Evolutionary conservation across 2,113 vertebrate genomes (phyloP), one percentile per base, ranked within the genome.

Genomic region (Pholis gunnellus): DNA sequence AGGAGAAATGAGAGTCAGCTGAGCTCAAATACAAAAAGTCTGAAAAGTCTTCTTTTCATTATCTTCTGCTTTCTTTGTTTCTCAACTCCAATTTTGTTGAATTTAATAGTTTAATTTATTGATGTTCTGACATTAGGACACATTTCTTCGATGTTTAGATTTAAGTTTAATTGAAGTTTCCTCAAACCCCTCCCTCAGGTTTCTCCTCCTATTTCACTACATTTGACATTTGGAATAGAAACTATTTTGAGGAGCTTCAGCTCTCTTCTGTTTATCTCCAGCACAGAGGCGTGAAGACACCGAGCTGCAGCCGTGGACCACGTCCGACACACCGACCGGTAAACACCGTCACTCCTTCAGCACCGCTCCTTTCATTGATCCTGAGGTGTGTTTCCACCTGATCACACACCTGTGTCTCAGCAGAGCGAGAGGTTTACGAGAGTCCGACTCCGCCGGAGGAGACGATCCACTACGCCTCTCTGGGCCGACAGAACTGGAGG

Each of bases 401-500:
- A 18, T n/a, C n/a, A n/a, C 9, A 29, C 18, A 6, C 20, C 56
- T 34, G 15, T 72, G 1, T 80, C 22, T 50, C 57, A 11, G 20
- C 81, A 89, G 87, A 85, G 5, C 1, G 5, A 34, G 34, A 34
- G 34, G 34, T 34, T 34, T 34, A 34, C 34, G 34, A 34, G 34
- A 34, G 34, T 34, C 34, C 34, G 34, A 34, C 34, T 34, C 34
- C 34, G 34, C 34, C 34, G 5, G 34, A 34, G 34, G 87, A 87
- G 29, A 69, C 9, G 1, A 75, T 93, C 78, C 93, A 93, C 20
- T 94, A 93, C 6, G 93, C 92, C 34, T 93, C 89, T 46, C 88
- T 94, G 75, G 91, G 91, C 6, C 90, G 87, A 9, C 91, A 88
- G 17, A 91, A 77, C 79, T 94, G 93, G 93, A 91, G 54, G 64